These are phyloP conservation scores for Phalera bucephala DNA, from an alignment of 2,888 invertebrate genomes.

Conservation along the genomic window DNA sequence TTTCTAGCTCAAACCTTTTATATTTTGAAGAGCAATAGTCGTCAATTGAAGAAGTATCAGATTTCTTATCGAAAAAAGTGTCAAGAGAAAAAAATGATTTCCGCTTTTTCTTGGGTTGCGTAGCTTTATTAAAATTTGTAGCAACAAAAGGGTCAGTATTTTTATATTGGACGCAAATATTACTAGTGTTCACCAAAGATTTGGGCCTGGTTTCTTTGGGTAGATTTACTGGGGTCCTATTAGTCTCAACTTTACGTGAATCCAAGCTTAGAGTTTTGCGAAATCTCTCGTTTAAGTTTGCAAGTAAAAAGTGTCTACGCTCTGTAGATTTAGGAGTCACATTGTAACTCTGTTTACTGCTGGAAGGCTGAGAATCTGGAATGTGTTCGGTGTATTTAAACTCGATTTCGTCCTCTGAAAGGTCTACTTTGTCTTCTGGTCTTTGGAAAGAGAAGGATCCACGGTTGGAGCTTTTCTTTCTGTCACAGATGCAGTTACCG, in stretches of 20 bases:
- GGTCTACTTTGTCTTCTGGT: constrained; percentile 61
- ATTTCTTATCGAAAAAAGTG: constrained; percentile 78
- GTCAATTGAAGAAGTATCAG: constrained; percentile 76
- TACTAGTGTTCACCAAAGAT: constrained; percentile 71
- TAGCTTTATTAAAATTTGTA: constrained; percentile 65
- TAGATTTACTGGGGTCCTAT: constrained; percentile 58
- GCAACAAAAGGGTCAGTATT: constrained; percentile 54
- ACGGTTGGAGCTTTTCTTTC: constrained; percentile 62
- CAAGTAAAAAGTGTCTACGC: constrained; percentile 64
- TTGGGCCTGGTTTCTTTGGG: constrained; percentile 70
- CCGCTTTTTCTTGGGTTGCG: constrained; percentile 73
- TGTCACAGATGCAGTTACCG: constrained; percentile 69
- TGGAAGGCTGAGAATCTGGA: constrained; percentile 67
- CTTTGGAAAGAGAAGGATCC: constrained; percentile 75
- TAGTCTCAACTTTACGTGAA: constrained; percentile 70
- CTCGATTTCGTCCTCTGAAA: constrained; percentile 73
- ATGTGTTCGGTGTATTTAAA: constrained; percentile 76
- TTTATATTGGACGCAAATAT: constrained; percentile 65
- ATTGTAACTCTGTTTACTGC: constrained; percentile 73
- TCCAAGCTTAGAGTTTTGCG: constrained; percentile 78
- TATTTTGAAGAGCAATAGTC: constrained; percentile 80
- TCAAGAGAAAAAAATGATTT: constrained; percentile 80
- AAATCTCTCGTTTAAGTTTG: constrained; percentile 75
- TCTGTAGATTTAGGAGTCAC: constrained; percentile 76
- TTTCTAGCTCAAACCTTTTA: constrained; percentile 76